Evolutionary conservation across 2,113 vertebrate species (phyloP).

Genomic region (Nestor notabilis): DNA sequence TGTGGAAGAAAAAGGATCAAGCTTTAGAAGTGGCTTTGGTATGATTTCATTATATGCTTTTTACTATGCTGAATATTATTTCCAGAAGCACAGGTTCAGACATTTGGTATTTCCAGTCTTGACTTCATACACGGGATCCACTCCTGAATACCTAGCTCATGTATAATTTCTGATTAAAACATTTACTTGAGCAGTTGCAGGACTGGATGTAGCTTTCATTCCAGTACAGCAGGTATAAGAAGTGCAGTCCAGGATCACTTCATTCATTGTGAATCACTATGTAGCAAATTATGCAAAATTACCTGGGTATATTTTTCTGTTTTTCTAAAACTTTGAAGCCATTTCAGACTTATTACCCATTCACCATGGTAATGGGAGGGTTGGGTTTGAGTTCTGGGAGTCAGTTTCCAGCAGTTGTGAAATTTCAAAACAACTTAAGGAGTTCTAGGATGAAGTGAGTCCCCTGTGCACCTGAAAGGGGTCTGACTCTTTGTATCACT

Average conservation of each 20-base stretch:
- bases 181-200: background rate
- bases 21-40: conserved; percentile 13
- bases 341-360: background rate
- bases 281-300: conserved; percentile 35
- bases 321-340: conserved; percentile 39
- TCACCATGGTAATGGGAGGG: background rate
- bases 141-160: background rate
- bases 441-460: background rate
- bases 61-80: background rate
- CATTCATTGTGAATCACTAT: background rate
- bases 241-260: background rate
- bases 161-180: background rate
- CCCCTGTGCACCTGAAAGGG: background rate
- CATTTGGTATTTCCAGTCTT: background rate
- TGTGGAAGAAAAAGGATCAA: background rate
- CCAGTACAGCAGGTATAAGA: background rate
- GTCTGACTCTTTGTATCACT: background rate
- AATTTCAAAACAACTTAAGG: background rate
- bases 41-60: background rate
- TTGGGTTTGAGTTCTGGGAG: background rate
- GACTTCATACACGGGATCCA: background rate
- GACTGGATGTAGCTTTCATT: background rate
- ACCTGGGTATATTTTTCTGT: background rate
- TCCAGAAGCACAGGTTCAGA: conserved; percentile 20
- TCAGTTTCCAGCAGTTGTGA: background rate